phyloP scores from a whole-genome alignment of 1,140 invertebrate species.

The Metaphire vulgaris region DNA sequence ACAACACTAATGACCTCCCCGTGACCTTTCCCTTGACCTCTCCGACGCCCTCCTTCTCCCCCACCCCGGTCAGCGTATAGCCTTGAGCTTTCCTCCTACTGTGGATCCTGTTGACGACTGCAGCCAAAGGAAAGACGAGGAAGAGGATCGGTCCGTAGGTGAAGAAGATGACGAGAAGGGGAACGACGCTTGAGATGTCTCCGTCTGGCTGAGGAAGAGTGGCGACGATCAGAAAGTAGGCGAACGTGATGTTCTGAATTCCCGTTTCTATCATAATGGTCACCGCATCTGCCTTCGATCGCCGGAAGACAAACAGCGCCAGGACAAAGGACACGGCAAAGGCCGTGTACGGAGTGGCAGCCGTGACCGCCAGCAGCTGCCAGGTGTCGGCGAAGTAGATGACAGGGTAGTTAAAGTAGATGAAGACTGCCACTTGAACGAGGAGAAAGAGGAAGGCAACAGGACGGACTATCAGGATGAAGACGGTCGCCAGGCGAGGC shows the following conservation, averaged over 20 bases:
- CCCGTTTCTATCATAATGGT: conserved; percentile 26
- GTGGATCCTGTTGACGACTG: not conserved
- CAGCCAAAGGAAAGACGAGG: not conserved
- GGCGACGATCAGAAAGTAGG: conserved; percentile 11
- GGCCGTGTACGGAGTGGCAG: not conserved
- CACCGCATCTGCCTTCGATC: not conserved
- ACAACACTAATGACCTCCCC: no score
- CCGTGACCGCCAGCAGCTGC: not conserved
- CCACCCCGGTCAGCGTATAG: no score
- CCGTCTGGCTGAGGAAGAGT: not conserved
- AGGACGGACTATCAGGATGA: not conserved
- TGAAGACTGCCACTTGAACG: not conserved
- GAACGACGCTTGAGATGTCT: not conserved
- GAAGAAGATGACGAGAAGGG: conserved; percentile 8
- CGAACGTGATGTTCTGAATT: conserved; percentile 18
- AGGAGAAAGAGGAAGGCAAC: not conserved
- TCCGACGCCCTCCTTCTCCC: no score
- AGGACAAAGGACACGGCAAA: not conserved
- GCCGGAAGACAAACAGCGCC: not conserved
- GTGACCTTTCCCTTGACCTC: no score
- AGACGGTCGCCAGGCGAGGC: not conserved
- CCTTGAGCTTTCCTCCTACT: no score
- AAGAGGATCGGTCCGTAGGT: not conserved
- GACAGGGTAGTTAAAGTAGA: not conserved
- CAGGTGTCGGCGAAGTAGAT: not conserved